Evolutionary conservation across 1,140 invertebrate species (phyloP), one percentile per base, ranked within the genome.

Genomic region (Neodiprion pinetum): DNA sequence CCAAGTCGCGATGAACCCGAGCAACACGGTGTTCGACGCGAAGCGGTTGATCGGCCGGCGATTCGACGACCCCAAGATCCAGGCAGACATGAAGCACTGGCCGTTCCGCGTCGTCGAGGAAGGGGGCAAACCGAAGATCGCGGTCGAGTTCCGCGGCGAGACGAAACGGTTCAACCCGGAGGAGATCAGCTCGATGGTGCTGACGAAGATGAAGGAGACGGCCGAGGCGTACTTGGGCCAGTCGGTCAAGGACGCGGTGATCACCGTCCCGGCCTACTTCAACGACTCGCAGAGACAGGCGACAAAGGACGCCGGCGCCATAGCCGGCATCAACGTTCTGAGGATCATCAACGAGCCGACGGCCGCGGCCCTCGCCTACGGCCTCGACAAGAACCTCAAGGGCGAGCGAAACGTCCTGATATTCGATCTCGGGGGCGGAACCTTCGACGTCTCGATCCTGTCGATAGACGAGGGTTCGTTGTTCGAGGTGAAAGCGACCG

Each of bases 171-270:
- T 80, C 71, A 72, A 76, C 73, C 80, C 80, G 48, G 95, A 97
- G 88, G 95, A 97, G 89, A 92, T 97, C 74, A 95, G 94, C 68
- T 95, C 95, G 0, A 97, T 97, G 95, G 92, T 97, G 7, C 84
- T 97, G 73, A 91, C 90, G 12, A 96, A 95, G 83, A 95, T 95
- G 94, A 93, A 92, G 78, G 93, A 95, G 83, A 91, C 90, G 0
- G 89, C 92, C 2, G 91, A 92, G 76, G 91, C 90, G 86, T 92
- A 87, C 65, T 69, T 82, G 28, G 80, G 81, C 70, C 74, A 74
- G 11, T 74, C 75, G 49, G 80, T 84, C 10, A 77, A 53, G 14
- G 80, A 84, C 74, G 83, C 82, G 11, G 76, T 90, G 1, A 81
- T 84, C 75, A 84, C 83, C n/a, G 83, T 84, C 8, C 83, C 83